These are phyloP conservation scores for Phoxinus phoxinus DNA, from an alignment of 2,113 vertebrate genomes.

Conservation along the genomic window DNA sequence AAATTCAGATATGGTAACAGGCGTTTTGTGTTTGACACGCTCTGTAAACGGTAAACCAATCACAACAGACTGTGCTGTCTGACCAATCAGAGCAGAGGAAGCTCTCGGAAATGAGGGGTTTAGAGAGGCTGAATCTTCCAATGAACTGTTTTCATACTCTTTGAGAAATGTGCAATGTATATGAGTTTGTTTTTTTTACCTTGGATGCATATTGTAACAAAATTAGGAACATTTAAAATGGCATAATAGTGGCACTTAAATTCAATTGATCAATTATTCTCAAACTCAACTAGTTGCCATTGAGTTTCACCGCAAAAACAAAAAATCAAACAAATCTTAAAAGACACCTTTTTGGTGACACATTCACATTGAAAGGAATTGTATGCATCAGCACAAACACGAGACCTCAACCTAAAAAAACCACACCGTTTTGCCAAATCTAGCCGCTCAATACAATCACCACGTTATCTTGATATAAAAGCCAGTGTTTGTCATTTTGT, in stretches of 20 bases:
- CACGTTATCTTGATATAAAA: background rate
- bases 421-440: background rate
- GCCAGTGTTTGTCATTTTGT: conserved; percentile 5
- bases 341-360: background rate
- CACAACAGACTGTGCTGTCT: too few relatives aligned
- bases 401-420: background rate
- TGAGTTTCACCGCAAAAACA: conserved; percentile 21
- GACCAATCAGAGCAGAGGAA: too few relatives aligned
- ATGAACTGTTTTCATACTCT: too few relatives aligned
- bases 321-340: conserved; percentile 41
- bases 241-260: background rate
- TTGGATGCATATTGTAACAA: too few relatives aligned
- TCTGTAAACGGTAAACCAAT: too few relatives aligned
- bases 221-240: too few relatives aligned
- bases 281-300: conserved; percentile 1
- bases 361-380: conserved; percentile 12
- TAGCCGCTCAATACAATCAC: background rate
- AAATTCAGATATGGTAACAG: too few relatives aligned
- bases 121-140: too few relatives aligned
- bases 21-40: too few relatives aligned
- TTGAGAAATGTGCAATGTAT: too few relatives aligned
- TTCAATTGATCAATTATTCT: conserved; percentile 38
- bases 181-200: too few relatives aligned
- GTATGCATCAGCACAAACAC: conserved; percentile 30
- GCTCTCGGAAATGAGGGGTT: too few relatives aligned